Evolutionary conservation across 2,888 invertebrate genomes (phyloP).

Genomic region (Encarsia formosa): DNA sequence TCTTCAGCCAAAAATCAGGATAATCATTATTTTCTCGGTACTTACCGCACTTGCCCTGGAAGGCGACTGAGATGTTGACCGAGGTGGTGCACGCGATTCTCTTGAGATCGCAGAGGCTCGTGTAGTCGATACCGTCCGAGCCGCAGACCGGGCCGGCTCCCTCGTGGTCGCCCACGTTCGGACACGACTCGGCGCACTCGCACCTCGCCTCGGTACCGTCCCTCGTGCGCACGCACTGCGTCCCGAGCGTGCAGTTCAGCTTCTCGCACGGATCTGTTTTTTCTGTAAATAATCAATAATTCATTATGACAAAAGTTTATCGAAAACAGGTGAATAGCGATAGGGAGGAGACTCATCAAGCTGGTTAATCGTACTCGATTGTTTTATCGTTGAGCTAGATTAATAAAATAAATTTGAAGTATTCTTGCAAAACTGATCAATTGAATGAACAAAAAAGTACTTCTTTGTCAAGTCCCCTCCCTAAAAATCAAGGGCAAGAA

Average conservation of each 20-base stretch:
- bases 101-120: constrained; percentile 79
- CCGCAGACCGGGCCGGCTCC: constrained; percentile 79
- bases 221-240: constrained; percentile 56
- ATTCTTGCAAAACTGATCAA: too few species aligned
- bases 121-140: constrained; percentile 78
- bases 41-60: constrained; percentile 82
- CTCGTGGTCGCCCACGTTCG: constrained; percentile 77
- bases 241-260: constrained; percentile 57
- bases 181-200: constrained; percentile 75
- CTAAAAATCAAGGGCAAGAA: too few species aligned
- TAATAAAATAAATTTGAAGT: too few species aligned
- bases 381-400: too few species aligned
- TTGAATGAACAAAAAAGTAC: too few species aligned
- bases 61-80: constrained; percentile 74
- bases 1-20: too few species aligned
- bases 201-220: constrained; percentile 73
- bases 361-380: too few species aligned
- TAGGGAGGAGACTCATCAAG: too few species aligned
- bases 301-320: too few species aligned
- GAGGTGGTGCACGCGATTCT: constrained; percentile 72
- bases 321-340: too few species aligned
- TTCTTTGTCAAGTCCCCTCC: too few species aligned
- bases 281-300: constrained; percentile 42
- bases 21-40: neutral
- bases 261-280: constrained; percentile 58